Base-by-base conservation (phyloP, 2,113 vertebrate species). In the Noturus placidus region DNA sequence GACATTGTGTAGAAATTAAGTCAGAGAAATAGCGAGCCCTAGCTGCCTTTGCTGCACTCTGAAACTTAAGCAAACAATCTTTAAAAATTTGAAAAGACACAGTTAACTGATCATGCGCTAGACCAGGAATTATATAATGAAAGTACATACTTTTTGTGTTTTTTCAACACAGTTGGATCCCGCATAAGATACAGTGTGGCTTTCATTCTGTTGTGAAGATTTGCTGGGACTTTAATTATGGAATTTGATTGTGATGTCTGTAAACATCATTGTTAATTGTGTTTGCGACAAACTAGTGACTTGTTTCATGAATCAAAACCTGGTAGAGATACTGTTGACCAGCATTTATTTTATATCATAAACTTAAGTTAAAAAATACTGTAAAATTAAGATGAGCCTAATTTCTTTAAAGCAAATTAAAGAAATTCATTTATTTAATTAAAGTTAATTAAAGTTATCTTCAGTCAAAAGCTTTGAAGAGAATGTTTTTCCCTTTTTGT, bases 371-470 rank as follows among this genome's bases (percentile, higher is more conserved):
- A 42, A 42, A 17, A 78, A 61, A 61, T 80, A n/a, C 74, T 63
- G 50, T 30, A 80, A 52, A 79, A 30, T 50, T 22, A 52, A 35
- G 22, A 74, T 54, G 56, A 59, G 30, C 38, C 72, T 69, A 9
- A n/a, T n/a, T 76, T 78, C 30, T 79, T 52, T 65, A 65, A 63
- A 46, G 74, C 74, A 79, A 85, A 85, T 42, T 42, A 42, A 42
- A 42, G 38, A 5, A 42, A 42, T 42, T 5, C 4, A 3, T 42
- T 42, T 42, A 5, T 42, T 42, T 38, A 38, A 38, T 42, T 42
- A 42, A 42, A 42, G 38, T 42, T 42, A 42, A 42, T 42, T 42
- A 42, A 42, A 42, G 38, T 87, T 74, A 33, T 74, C 15, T 19
- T 82, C 27, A 74, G 35, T 30, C 67, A 50, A 19, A 59, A 79